A percentile compares a stretch with the other conserved stretches of the same genome.
Conservation (phyloP, 2,797 vertebrate species). For the Onychomys arenicola region DNA sequence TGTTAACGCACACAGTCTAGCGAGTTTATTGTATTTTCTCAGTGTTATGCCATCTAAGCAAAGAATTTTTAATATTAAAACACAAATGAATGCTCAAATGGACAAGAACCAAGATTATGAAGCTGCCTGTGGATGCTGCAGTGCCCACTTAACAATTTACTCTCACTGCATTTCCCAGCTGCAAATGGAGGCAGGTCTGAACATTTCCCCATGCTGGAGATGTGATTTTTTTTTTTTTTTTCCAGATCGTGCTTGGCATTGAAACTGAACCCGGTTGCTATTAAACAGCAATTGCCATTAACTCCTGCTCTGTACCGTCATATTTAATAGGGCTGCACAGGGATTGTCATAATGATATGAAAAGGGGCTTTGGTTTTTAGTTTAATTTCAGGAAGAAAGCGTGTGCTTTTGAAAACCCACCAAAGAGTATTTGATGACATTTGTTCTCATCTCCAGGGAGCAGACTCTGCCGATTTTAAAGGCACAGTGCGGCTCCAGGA, state of each 20-base stretch:
- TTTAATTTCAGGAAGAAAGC: conserved; percentile 60
- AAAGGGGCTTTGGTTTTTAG: conserved; percentile 59
- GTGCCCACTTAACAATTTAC: conserved; percentile 32
- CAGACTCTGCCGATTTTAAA: conserved; percentile 1
- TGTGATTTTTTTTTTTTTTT: conserved; percentile 45
- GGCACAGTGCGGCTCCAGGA: background rate
- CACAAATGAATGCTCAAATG: background rate
- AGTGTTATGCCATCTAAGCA: background rate
- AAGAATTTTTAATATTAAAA: conserved; percentile 15
- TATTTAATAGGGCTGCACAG: conserved; percentile 56
- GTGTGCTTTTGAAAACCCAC: background rate
- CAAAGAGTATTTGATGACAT: conserved; percentile 46
- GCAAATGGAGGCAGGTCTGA: background rate
- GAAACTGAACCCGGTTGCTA: conserved; percentile 15
- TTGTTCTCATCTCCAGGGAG: conserved; percentile 26
- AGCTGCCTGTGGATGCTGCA: background rate
- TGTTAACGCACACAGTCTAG: background rate
- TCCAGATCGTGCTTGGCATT: conserved; percentile 54
- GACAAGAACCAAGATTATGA: background rate
- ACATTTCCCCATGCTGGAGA: background rate
- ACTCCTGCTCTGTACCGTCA: conserved; percentile 6
- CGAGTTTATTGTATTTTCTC: background rate
- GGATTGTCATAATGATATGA: conserved; percentile 59
- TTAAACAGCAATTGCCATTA: conserved; percentile 64
- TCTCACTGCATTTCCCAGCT: conserved; percentile 30